Percentiles rank a stretch among this genome's conserved stretches.
Conservation (phyloP, 92 coral and sea anemone genomes). For the Umimayanthus chanpuru region DNA sequence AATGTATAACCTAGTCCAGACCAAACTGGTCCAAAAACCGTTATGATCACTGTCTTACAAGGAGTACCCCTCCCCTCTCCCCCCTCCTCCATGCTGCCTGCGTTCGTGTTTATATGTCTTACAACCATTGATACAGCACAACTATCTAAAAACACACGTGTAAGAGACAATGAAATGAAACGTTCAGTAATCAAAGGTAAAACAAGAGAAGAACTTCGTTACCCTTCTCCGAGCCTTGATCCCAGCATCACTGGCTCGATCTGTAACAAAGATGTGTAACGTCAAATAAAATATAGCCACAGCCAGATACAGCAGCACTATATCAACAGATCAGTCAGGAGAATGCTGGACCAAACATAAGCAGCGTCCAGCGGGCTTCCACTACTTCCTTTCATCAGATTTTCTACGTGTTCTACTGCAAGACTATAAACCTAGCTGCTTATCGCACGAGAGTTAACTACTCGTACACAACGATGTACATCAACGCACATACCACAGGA, state of each 20-base stretch:
- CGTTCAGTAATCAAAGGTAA: not conserved
- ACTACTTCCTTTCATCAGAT: not conserved
- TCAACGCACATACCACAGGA: not conserved
- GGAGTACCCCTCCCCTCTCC: too few relatives aligned
- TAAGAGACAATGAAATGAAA: not conserved
- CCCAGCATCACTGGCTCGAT: slow-evolving; percentile 7
- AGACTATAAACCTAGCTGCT: not conserved
- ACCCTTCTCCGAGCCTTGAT: slow-evolving; percentile 29
- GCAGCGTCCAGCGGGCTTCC: not conserved
- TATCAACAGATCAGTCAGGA: not conserved
- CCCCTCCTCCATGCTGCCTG: too few relatives aligned
- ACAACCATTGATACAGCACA: too few relatives aligned
- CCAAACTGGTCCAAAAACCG: too few relatives aligned
- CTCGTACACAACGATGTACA: not conserved
- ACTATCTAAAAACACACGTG: not conserved
- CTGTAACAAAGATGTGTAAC: not conserved
- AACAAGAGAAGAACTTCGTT: not conserved
- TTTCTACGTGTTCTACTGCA: not conserved
- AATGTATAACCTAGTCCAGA: too few relatives aligned
- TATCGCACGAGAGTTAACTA: not conserved
- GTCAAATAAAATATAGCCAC: not conserved
- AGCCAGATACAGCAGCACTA: not conserved
- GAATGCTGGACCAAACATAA: not conserved
- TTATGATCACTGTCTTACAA: too few relatives aligned
- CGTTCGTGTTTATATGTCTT: too few relatives aligned